Evolutionary conservation across 1,140 invertebrate genomes (phyloP), one percentile per base, ranked within the genome.

Genomic region (Drosophila hydei): DNA sequence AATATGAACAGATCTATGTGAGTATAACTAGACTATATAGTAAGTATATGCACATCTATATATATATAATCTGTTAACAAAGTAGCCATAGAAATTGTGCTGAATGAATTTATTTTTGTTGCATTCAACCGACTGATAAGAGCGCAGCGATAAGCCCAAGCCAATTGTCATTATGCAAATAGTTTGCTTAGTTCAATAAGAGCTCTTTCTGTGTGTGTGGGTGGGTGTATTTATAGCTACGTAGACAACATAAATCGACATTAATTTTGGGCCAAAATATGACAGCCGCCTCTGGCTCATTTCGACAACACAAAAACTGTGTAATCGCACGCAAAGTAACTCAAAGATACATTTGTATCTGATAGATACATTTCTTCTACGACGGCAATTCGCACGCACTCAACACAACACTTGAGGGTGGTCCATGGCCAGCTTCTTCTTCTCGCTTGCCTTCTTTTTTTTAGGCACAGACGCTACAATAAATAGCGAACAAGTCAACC

Each of bases 1-100:
- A 92, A 48, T 96, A 96, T 91, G 93, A 94, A 42, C 93, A 93
- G 27, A 92, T 97, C 84, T 97, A 93, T 92, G 96, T 97, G 92
- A 96, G 96, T 96, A 75, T 45, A 42, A 16, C 38, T 47, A 18
- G 30, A 5, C 2, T 25, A 9, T 52, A 68, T 19, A 50, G 33
- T 27, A 62, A 55, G 40, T 69, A 61, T 55, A 56, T n/a, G n/a
- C n/a, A n/a, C n/a, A n/a, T 1, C 9, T 33, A 33, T 33, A 1
- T 30, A 33, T 33, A 11, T 12, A 11, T 33, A 11, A 33, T 33
- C n/a, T 14, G 5, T 43, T 52, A 48, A 51, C 14, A 51, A 48
- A 64, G 58, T 67, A 8, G 12, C 45, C 23, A 3, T n/a, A 5
- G 9, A 23, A 50, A 63, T 54, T 48, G 27, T 23, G 27, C 40